These are phyloP conservation scores for Coptodon rendalli DNA, from an alignment of 2,113 vertebrate species.

Conservation along the genomic window DNA sequence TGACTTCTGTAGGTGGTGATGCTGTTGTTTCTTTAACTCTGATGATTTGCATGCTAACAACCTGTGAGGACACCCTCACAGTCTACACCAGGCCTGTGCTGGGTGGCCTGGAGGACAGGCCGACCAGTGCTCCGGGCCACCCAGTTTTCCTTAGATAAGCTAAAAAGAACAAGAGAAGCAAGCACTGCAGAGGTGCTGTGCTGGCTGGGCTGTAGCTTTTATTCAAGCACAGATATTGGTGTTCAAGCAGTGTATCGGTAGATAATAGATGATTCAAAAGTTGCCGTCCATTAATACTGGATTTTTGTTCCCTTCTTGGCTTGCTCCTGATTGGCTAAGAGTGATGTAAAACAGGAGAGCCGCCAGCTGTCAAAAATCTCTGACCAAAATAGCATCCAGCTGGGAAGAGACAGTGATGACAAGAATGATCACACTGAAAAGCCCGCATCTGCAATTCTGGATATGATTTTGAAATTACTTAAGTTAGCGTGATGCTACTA, in stretches of 20 bases:
- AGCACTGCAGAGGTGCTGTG: not conserved
- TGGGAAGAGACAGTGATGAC: conserved; percentile 48
- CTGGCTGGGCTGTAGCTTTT: not conserved
- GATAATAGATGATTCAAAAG: not conserved
- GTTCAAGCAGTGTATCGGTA: not conserved
- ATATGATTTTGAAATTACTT: conserved; percentile 57
- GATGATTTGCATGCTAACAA: not conserved
- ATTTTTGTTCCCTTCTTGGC: not conserved
- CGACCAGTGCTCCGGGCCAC: conserved; percentile 6
- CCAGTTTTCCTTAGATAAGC: conserved; percentile 30
- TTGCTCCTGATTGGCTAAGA: not conserved
- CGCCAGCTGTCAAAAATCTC: conserved; percentile 38
- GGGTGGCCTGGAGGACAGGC: not conserved
- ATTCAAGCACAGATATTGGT: not conserved
- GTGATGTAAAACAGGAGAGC: conserved; percentile 36
- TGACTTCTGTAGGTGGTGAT: not conserved
- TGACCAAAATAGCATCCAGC: conserved; percentile 42
- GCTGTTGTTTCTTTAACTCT: not conserved
- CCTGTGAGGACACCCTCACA: not conserved
- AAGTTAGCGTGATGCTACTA: conserved; percentile 53
- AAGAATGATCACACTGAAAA: conserved; percentile 54
- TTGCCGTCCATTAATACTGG: not conserved
- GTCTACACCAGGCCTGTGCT: not conserved
- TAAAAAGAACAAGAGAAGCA: conserved; percentile 10
- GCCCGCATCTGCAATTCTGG: conserved; percentile 47